Percentiles rank a stretch among this genome's conserved stretches.
phyloP scores from a whole-genome alignment of 2,888 invertebrate genomes.

The Hypolimnas misippus region DNA sequence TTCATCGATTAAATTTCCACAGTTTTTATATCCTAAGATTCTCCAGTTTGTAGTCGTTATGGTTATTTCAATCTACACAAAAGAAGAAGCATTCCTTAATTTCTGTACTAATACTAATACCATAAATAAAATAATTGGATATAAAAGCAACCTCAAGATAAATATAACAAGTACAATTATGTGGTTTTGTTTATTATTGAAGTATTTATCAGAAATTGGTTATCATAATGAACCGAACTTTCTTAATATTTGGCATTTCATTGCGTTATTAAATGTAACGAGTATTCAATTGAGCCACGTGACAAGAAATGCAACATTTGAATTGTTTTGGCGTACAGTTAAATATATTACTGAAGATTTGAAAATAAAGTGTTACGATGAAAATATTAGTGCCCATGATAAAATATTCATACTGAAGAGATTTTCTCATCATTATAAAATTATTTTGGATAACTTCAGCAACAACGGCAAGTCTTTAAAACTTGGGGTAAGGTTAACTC shows the following conservation, averaged over 20 bases:
- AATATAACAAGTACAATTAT: not conserved
- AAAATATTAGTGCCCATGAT: not conserved
- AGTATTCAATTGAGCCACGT: slow-evolving; percentile 17
- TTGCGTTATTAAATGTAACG: slow-evolving; percentile 3
- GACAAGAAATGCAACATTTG: slow-evolving; percentile 20
- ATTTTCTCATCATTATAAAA: slow-evolving; percentile 23
- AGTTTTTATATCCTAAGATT: not conserved
- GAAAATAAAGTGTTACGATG: slow-evolving; percentile 8
- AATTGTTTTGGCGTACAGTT: slow-evolving; percentile 20
- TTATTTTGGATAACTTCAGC: slow-evolving; percentile 14
- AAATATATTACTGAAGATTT: slow-evolving; percentile 9
- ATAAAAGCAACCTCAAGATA: not conserved
- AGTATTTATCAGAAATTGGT: not conserved
- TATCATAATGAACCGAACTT: not conserved
- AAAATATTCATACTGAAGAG: slow-evolving; percentile 9
- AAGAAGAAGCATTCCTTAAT: not conserved
- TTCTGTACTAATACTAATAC: not conserved
- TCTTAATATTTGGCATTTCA: slow-evolving; percentile 10
- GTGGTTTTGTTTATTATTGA: not conserved
- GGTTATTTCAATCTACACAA: not conserved
- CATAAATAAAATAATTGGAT: not conserved
- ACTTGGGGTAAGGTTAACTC: slow-evolving; percentile 16
- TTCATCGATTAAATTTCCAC: too few species aligned
- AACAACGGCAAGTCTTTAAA: slow-evolving; percentile 10
- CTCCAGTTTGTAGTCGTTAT: not conserved